Base-by-base conservation (phyloP, 2,113 vertebrate species). In the Aphyosemion australe region DNA sequence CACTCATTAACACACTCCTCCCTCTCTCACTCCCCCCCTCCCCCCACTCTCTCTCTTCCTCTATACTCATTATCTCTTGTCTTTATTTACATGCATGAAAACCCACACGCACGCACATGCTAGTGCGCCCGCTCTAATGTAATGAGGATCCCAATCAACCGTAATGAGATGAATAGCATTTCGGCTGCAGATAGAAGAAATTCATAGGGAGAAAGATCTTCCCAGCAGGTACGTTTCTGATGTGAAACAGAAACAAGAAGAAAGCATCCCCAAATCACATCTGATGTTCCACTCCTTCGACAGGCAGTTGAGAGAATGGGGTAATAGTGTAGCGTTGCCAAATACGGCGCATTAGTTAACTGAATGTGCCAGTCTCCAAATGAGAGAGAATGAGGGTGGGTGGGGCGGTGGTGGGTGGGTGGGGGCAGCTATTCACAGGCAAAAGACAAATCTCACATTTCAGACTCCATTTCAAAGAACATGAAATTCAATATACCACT, bases 391-490 rank as follows among this genome's bases (percentile, higher is more conserved):
- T 59, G 58, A 9, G 21, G 12, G 20, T 13, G 41, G n/a, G 37
- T 9, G 47, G 51, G 45, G 14, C n/a, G 16, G 9, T 3, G 54
- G 39, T 12, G 61, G 13, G 39, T 5, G 43, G 20, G 11, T 52
- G 63, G 15, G 83, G 20, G 55, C 26, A 47, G 79, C 69, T 66
- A 80, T 82, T 76, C 81, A 80, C 61, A 74, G 61, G 74, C 68
- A 72, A 74, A 84, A 91, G 84, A 88, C 88, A 89, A 86, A 90
- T 87, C 88, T 90, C 85, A 78, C 82, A 76, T 89, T 88, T 92
- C 88, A 88, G 88, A 90, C 85, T 90, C 87, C 83, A 88, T 91
- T 90, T 90, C 84, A 83, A 85, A 88, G 86, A 90, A 91, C 90
- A 91, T 85, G 89, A 90, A 91, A 92, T 91, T 90, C 84, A 90